Evolutionary conservation across 2,113 vertebrate species (phyloP).

Genomic region (Rhabdomys dilectus): DNA sequence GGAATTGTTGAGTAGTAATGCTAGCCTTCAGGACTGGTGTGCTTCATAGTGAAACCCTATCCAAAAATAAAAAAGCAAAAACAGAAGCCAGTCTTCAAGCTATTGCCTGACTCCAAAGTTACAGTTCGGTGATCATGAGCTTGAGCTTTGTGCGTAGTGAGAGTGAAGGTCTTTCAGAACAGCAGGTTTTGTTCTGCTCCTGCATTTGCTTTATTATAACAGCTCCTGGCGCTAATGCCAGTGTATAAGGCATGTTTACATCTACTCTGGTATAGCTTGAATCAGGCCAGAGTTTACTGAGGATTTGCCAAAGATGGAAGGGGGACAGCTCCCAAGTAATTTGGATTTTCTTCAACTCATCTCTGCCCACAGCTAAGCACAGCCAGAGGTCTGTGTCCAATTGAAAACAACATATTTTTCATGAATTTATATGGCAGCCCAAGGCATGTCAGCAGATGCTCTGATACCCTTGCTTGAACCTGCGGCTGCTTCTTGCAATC

Average conservation of each 20-base stretch:
- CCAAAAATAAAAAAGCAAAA: background rate
- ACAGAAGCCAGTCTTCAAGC: background rate
- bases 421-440: background rate
- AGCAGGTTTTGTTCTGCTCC: background rate
- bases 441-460: background rate
- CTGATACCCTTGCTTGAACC: background rate
- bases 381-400: background rate
- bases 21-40: background rate
- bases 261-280: background rate
- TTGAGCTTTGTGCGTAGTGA: background rate
- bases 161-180: background rate
- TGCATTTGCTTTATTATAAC: background rate
- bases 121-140: background rate
- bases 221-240: background rate
- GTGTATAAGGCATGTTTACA: background rate
- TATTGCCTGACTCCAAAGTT: background rate
- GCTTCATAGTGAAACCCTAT: background rate
- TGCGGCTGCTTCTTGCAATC: background rate
- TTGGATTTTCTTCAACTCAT: constrained; percentile 25
- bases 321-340: background rate
- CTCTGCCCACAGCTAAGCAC: background rate
- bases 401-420: background rate
- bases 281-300: background rate
- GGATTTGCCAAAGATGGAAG: background rate
- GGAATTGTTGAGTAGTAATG: background rate